Base-by-base conservation (phyloP, 2,797 vertebrate species). In the Neopelma chrysocephalum region DNA sequence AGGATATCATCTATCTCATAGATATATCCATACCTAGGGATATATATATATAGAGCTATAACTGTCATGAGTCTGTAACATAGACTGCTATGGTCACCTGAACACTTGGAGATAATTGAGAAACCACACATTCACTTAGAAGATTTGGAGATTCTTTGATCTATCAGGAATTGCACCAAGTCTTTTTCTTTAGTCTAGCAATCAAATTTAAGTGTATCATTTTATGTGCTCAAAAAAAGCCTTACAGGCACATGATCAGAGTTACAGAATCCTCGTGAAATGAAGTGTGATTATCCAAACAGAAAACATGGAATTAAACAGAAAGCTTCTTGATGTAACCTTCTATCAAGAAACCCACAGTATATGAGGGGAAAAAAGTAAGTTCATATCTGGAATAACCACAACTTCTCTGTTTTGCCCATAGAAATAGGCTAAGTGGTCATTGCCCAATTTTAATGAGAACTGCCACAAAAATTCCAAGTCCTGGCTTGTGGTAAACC, bases 361-460 rank as follows among this genome's bases (percentile, higher is more conserved):
- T 57, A 23, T 36, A 36, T 32, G 54, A 12, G 3, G 3, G 6
- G 1, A 0, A 1, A 8, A 20, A 38, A 27, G 12, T 34, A 26
- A 31, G 8, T 84, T 89, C 1, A 0, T 71, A 11, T 80, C 36
- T 50, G 64, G 50, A 73, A 38, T 71, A 77, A 32, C 12, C 82
- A 29, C 22, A 86, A 8, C 61, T 54, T 70, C 47, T 80, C 47
- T 88, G 7, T 72, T 85, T 71, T 91, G 76, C 16, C 32, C 16
- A 8, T 54, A 9, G 25, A 78, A 72, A 5, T 27, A 64, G 38
- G 12, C 31, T 34, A 38, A 84, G 64, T 32, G 53, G 4, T 53
- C 20, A 19, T 6, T 82, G 79, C 31, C 53, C 75, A 48, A 51
- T 72, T 78, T 81, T 72, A 87, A 48, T 31, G 43, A 64, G 53